A percentile compares a stretch with the other conserved stretches of the same genome.
phyloP scores from a whole-genome alignment of 2,797 vertebrate genomes.

The Rhyacichthys aspro region DNA sequence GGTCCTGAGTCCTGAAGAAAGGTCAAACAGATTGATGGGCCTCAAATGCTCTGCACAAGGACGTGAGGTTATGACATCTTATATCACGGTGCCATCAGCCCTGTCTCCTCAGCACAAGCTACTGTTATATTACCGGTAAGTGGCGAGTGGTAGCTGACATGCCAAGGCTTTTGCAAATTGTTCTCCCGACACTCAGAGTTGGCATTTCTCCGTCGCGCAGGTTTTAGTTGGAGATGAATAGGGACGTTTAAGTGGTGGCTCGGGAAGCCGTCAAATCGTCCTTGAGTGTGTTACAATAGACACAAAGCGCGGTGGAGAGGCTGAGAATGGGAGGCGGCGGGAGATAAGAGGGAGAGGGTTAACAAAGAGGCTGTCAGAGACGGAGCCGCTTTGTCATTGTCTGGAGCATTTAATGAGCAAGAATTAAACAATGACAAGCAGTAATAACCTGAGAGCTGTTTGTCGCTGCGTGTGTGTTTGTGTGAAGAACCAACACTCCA shows the following conservation, averaged over 20 bases:
- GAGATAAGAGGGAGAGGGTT: constrained; percentile 76
- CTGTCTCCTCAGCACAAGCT: constrained; percentile 39
- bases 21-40: constrained; percentile 68
- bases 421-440: constrained; percentile 80
- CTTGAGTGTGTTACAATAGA: constrained; percentile 78
- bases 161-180: constrained; percentile 69
- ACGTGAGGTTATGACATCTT: constrained; percentile 66
- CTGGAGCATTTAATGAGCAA: constrained; percentile 77
- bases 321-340: constrained; percentile 60
- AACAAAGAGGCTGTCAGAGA: constrained; percentile 72
- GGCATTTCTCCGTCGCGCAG: constrained; percentile 52
- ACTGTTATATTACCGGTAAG: constrained; percentile 63
- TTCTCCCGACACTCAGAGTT: constrained; percentile 52
- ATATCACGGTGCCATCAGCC: constrained; percentile 63
- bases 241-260: constrained; percentile 72
- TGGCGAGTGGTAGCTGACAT: constrained; percentile 59
- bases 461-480: constrained; percentile 17
- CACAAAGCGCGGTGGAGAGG: constrained; percentile 64
- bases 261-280: constrained; percentile 70
- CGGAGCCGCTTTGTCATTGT: constrained; percentile 76
- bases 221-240: constrained; percentile 70
- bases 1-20: constrained; percentile 50
- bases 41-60: constrained; percentile 46
- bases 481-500: constrained; percentile 27
- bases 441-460: constrained; percentile 74